phyloP scores from a whole-genome alignment of 1,140 invertebrate species.

The Caenorhabditis elegans region DNA sequence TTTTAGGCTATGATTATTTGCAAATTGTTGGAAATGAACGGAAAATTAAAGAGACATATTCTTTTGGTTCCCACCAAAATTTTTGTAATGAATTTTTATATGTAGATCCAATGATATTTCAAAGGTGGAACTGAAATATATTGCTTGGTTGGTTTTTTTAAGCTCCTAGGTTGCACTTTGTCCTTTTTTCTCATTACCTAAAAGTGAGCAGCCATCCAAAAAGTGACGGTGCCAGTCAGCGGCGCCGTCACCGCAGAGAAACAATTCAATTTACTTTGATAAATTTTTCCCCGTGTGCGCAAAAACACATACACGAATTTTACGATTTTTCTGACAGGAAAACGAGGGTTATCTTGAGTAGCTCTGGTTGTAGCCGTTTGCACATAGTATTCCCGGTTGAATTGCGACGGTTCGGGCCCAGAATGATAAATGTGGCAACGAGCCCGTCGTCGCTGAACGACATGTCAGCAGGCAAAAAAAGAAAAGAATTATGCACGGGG shows the following conservation, averaged over 20 bases:
- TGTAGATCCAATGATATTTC: too few relatives aligned
- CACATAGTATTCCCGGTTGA: slow-evolving; percentile 19
- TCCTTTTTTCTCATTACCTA: slow-evolving; percentile 19
- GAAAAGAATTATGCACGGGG: slow-evolving; percentile 21
- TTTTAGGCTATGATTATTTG: too few relatives aligned
- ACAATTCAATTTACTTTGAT: slow-evolving; percentile 29
- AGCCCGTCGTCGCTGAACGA: background rate
- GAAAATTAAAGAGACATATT: too few relatives aligned
- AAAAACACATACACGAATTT: background rate
- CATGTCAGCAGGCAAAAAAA: slow-evolving; percentile 13
- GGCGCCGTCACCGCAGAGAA: slow-evolving; percentile 5
- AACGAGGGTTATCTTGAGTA: background rate
- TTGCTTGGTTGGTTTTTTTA: too few relatives aligned
- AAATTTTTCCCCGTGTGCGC: slow-evolving; percentile 1
- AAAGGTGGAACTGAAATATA: too few relatives aligned
- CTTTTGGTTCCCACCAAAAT: too few relatives aligned
- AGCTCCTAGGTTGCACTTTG: too few relatives aligned
- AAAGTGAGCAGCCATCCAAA: background rate
- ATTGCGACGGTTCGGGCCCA: slow-evolving; percentile 15
- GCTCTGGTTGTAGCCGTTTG: background rate
- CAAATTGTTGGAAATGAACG: too few relatives aligned
- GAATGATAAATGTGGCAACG: background rate
- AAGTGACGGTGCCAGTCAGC: background rate
- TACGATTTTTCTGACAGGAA: background rate
- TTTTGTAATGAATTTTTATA: too few relatives aligned